Evolutionary conservation across 2,888 invertebrate genomes (phyloP), one percentile per base, ranked within the genome.

Genomic region (Tryphoninae sp.): DNA sequence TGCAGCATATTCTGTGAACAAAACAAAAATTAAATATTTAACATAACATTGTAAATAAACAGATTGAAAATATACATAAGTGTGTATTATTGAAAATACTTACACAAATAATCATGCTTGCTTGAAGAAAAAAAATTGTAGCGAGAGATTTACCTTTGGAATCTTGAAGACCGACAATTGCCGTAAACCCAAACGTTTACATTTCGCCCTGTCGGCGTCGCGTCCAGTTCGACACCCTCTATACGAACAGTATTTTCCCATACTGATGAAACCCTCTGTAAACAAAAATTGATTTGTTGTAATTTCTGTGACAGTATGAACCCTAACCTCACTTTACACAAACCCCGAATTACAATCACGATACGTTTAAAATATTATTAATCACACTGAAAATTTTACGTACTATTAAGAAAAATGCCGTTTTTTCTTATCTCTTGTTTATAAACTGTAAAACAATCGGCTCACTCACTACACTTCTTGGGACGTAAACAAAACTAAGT

Each of bases 1-100:
- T 51, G 67, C 16, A 67, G 67, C 51, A 67, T 67, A 67, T 67
- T 49, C 67, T 67, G 51, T 51, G 19, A 19, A 67, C 26, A 51
- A 67, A 53, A 51, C n/a, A 51, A 49, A 51, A 67, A 33, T 16
- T 61, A 49, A 13, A 22, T 45, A 23, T 0, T 55, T 19, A 7
- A 55, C 55, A 55, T 22, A 55, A 19, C 19, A 16, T 55, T 55
- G 2, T 2, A 55, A 55, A 16, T 55, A 55, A 55, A 55, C 22
- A 55, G 55, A 19, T 55, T 6, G 55, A 55, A 55, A 55, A 55
- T 55, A 55, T 55, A 19, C 55, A 55, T 55, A n/a, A 55, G 19
- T 55, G 19, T 55, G 55, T 8, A 55, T 55, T n/a, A 55, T 16
- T 55, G 55, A 55, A 55, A 55, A 55, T 55, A 19, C 22, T 55